Evolutionary conservation across 2,797 vertebrate species (phyloP), one percentile per base, ranked within the genome.

Genomic region (Nyctalus aviator): DNA sequence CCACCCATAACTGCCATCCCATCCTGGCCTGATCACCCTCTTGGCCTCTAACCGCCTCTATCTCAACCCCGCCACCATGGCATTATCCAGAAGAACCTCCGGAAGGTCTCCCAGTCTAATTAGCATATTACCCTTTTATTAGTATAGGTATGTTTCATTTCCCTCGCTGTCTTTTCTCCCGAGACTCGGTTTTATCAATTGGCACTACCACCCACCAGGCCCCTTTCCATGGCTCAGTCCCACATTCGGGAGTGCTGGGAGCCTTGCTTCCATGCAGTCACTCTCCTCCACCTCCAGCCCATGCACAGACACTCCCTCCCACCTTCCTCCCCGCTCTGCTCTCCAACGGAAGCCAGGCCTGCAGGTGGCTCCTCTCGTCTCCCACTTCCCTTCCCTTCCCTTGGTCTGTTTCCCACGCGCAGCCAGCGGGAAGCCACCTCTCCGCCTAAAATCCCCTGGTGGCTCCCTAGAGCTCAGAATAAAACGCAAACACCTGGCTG

Each of bases 371-470:
- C 91, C 95, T 91, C 86, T 76, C 69, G 64, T 66, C 82, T 71
- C 48, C 85, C 25, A 55, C 86, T 96, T 96, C 94, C 93, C 94
- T 92, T 89, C 44, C 0, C 57, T 75, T 84, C 81, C 62, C 79
- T 81, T 89, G 79, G 35, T 93, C 97, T 94, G 93, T 97, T 97
- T 93, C 94, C 93, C 93, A 83, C 87, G 66, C 1, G 1, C 88
- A 57, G 91, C 75, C 91, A 69, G 64, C 87, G 88, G 78, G 95
- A 94, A 96, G 89, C 92, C 88, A 48, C 77, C 41, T 50, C 77
- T 94, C 85, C 4, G 23, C 50, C 27, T 50, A 21, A 94, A 94
- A 91, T 95, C 95, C 93, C 96, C 93, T 13, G 73, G 93, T 68
- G 84, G 55, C 87, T 94, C 94, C 95, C 90, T 78, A 13, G 12